phyloP scores from a whole-genome alignment of 1,140 invertebrate species.

The Drosophila nebulosa region DNA sequence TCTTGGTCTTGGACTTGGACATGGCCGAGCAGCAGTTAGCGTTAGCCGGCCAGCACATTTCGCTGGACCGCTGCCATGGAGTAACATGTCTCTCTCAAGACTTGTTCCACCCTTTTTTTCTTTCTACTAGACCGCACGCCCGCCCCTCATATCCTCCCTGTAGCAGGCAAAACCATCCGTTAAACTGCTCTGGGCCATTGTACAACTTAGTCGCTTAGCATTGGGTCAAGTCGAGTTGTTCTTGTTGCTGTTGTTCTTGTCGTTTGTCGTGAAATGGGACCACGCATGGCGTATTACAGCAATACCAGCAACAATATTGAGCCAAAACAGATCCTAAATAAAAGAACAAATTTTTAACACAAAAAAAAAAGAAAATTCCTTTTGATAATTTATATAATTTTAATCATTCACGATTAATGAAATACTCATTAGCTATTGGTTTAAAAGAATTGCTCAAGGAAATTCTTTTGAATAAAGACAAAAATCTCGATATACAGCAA shows the following conservation, averaged over 20 bases:
- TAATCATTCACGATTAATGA: too few species aligned
- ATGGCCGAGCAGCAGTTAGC: conserved; percentile 22
- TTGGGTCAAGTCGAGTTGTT: conserved; percentile 64
- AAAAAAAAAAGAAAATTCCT: too few species aligned
- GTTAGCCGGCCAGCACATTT: conserved; percentile 21
- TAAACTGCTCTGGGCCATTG: conserved; percentile 75
- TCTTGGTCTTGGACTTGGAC: conserved; percentile 19
- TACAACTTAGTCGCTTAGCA: conserved; percentile 75
- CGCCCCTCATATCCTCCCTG: conserved; percentile 16
- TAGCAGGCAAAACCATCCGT: conserved; percentile 44
- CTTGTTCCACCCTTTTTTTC: conserved; percentile 67
- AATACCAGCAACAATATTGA: not conserved
- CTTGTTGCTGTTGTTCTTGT: conserved; percentile 23
- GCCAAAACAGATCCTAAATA: too few species aligned
- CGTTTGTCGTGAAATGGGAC: conserved; percentile 58
- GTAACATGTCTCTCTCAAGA: conserved; percentile 66
- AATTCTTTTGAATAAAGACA: not conserved
- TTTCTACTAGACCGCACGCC: too few species aligned
- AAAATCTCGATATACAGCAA: not conserved
- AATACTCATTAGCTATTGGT: not conserved
- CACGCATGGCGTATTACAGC: conserved; percentile 45
- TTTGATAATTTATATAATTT: too few species aligned
- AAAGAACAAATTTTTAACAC: too few species aligned
- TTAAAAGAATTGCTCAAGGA: not conserved
- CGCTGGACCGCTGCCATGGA: conserved; percentile 40